Base-by-base conservation (phyloP, 2,797 vertebrate species). In the Poeciliopsis presidionis region DNA sequence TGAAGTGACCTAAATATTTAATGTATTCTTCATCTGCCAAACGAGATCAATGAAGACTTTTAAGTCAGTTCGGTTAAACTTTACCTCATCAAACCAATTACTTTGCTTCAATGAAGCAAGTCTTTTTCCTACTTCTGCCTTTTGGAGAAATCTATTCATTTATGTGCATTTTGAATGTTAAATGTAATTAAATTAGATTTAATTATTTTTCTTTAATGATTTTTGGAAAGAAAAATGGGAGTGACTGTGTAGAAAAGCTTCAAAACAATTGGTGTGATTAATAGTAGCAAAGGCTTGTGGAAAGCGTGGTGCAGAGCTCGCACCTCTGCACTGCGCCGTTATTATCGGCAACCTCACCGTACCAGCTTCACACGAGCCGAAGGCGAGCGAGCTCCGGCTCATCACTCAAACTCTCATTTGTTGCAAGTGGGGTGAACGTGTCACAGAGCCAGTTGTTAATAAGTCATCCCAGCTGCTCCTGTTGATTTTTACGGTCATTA, bases 401-500 rank as follows among this genome's bases (percentile, higher is more conserved):
- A 94, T 96, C 94, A 93, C 86, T 95, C 93, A 93, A 81, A 78
- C 86, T 85, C 94, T 94, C 90, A 89, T 95, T 95, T 95, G 92
- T 88, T 76, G 87, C 75, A 51, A 87, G 84, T 59, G 77, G 93
- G 94, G 91, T 91, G 89, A 94, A 85, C 81, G 76, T 93, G 91
- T 93, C 93, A 90, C 89, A 45, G 81, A 90, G 90, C 89, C 91
- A 88, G 90, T 93, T 93, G 88, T 91, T 94, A 94, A 94, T 94
- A 95, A 94, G 93, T 96, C 92, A 94, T 93, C 91, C 89, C 91
- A 92, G 92, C 93, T 94, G 92, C 90, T 93, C 92, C 88, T 86
- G 92, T 92, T 94, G 91, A 93, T 94, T 95, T 94, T 94, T 88
- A 88, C 91, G 82, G 88, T 92, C 93, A 94, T 95, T 94, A 94